Conservation (phyloP, 1,140 invertebrate species). For the Rhopalosiphum padi region DNA sequence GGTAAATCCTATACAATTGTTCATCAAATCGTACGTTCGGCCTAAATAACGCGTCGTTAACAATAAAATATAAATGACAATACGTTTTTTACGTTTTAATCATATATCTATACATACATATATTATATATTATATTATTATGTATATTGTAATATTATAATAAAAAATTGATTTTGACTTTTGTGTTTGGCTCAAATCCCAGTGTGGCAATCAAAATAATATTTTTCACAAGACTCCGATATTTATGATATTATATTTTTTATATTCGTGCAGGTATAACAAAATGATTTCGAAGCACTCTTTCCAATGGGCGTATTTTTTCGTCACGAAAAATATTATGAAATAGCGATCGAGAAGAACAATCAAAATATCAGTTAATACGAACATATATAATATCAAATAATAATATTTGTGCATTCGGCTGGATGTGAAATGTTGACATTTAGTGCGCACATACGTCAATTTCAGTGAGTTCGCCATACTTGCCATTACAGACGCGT, state of each 20-base stretch:
- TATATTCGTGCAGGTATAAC: not conserved
- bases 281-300: not conserved
- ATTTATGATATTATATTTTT: not conserved
- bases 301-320: not conserved
- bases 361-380: not conserved
- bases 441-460: not conserved
- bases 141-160: not conserved
- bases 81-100: not conserved
- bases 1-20: not conserved
- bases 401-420: not conserved
- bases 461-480: not conserved
- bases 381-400: not conserved
- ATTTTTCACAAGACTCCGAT: not conserved
- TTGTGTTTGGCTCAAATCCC: not conserved
- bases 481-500: not conserved
- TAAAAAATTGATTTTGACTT: not conserved
- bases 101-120: no score
- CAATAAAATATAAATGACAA: not conserved
- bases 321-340: not conserved
- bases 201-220: not conserved
- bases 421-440: not conserved
- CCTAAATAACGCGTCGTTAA: not conserved
- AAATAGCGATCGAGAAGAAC: not conserved
- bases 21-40: no score
- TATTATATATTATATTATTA: no score